A percentile compares a stretch with the other conserved stretches of the same genome.
phyloP scores from a whole-genome alignment of 2,113 vertebrate genomes.

The Catharus bicknelli region DNA sequence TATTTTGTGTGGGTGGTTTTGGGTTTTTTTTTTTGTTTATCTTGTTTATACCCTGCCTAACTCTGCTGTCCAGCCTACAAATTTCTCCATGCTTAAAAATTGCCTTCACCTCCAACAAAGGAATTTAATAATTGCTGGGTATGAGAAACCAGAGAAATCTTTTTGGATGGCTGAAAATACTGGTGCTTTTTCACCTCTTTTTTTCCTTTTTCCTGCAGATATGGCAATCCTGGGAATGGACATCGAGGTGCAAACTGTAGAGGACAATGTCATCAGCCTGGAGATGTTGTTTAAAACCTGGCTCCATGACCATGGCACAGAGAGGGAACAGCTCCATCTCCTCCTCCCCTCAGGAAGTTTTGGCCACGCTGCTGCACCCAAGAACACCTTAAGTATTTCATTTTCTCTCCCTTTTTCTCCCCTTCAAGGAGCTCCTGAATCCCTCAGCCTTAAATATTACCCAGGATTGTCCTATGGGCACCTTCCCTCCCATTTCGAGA shows the following conservation, averaged over 20 bases:
- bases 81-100: background rate
- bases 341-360: constrained; percentile 76
- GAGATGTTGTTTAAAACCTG: constrained; percentile 89
- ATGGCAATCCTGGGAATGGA: constrained; percentile 79
- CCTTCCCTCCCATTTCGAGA: background rate
- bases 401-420: background rate
- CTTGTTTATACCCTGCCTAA: background rate
- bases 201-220: constrained; percentile 65
- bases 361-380: background rate
- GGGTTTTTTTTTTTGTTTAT: too few relatives aligned
- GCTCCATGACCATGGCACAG: constrained; percentile 85
- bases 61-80: background rate
- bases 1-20: background rate
- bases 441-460: background rate
- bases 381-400: constrained; percentile 60
- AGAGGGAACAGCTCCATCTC: constrained; percentile 89
- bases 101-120: background rate
- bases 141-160: background rate
- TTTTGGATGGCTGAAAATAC: background rate
- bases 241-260: constrained; percentile 83
- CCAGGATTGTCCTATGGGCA: background rate
- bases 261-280: constrained; percentile 82
- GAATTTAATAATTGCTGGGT: background rate
- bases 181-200: background rate
- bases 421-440: background rate